Conservation (phyloP, 2,113 vertebrate genomes). For the Nanorana parkeri region DNA sequence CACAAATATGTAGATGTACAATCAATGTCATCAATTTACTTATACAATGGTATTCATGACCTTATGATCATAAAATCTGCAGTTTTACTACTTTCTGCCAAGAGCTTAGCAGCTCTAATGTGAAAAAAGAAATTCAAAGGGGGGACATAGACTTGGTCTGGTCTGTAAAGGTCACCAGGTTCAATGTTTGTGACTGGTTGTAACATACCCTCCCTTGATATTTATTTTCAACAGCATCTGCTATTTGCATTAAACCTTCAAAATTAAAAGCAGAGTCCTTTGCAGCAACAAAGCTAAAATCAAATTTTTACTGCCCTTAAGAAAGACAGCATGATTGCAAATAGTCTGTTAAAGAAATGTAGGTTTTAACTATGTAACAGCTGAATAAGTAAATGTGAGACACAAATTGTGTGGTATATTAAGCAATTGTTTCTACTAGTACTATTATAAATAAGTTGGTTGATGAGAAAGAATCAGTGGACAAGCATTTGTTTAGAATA, state of each 20-base stretch:
- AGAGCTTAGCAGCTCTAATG: background rate
- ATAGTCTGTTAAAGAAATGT: constrained; percentile 1
- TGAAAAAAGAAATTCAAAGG: background rate
- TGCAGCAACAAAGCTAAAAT: constrained; percentile 34
- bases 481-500: background rate
- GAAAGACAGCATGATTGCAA: constrained; percentile 27
- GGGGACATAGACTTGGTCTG: constrained; percentile 23
- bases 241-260: constrained; percentile 26
- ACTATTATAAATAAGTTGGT: background rate
- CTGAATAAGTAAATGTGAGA: constrained; percentile 39
- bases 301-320: constrained; percentile 44
- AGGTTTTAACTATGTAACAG: constrained; percentile 20
- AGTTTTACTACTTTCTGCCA: background rate
- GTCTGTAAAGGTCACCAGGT: constrained; percentile 16
- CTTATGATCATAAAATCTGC: background rate
- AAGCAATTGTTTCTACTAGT: constrained; percentile 9
- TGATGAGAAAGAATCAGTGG: background rate
- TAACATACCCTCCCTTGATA: constrained; percentile 37
- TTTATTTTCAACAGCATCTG: constrained; percentile 43
- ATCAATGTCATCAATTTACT: background rate
- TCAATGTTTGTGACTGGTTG: constrained; percentile 31
- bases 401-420: constrained; percentile 11
- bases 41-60: background rate
- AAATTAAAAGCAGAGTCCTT: constrained; percentile 49
- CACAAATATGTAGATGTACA: no score